phyloP scores from a whole-genome alignment of 1,140 invertebrate genomes.

The Bombus pascuorum region DNA sequence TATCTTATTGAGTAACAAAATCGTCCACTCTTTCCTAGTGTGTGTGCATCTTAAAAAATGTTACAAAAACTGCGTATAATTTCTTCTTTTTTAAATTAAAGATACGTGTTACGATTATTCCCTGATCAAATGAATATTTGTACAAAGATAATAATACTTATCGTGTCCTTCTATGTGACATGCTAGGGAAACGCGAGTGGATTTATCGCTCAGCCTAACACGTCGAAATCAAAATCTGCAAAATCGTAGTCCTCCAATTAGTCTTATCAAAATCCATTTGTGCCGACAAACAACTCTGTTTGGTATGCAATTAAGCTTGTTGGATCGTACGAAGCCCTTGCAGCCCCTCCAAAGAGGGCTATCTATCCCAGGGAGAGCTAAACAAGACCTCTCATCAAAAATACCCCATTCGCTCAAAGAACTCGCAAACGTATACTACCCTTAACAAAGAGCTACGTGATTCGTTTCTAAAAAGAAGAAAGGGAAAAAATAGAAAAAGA shows the following conservation, averaged over 20 bases:
- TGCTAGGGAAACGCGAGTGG: too few species aligned
- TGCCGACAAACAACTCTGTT: not conserved
- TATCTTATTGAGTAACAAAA: too few species aligned
- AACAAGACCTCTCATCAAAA: not conserved
- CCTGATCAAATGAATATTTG: too few species aligned
- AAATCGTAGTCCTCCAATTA: not conserved
- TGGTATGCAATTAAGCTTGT: not conserved
- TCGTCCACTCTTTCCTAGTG: too few species aligned
- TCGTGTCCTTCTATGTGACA: too few species aligned
- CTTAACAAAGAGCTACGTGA: not conserved
- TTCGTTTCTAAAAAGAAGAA: not conserved
- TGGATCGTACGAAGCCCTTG: not conserved
- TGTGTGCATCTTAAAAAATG: rapidly evolving
- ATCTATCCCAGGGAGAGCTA: not conserved
- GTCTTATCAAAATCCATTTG: not conserved
- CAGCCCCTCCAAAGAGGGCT: not conserved
- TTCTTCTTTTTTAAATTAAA: too few species aligned
- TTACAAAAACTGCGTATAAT: too few species aligned
- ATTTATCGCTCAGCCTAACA: too few species aligned
- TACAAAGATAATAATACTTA: too few species aligned
- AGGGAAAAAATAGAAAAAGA: too few species aligned
- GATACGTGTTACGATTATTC: too few species aligned
- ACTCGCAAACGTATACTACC: not conserved
- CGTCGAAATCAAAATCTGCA: too few species aligned
- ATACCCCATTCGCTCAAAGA: not conserved